A percentile compares a stretch with the other conserved stretches of the same genome.
Conservation (phyloP, 2,888 invertebrate genomes). For the Drosophila putrida region DNA sequence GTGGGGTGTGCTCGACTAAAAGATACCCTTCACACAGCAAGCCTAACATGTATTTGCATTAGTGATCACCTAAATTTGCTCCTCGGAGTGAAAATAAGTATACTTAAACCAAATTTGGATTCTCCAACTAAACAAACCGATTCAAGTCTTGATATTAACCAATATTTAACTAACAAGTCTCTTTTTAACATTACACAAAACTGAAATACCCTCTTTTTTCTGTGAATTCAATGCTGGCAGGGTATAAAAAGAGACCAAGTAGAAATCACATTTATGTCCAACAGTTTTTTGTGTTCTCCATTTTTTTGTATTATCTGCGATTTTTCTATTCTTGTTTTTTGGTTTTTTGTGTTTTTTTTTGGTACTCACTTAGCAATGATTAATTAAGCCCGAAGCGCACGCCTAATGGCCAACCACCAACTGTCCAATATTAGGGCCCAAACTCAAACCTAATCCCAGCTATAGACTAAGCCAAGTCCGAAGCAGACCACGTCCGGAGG, state of each 20-base stretch:
- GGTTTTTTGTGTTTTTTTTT: not conserved
- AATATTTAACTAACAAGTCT: no score
- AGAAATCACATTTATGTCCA: conserved; percentile 67
- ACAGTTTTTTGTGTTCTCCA: conserved; percentile 40
- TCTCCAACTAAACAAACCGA: no score
- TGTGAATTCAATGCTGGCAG: not conserved
- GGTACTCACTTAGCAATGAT: conserved; percentile 66
- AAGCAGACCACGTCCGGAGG: not conserved
- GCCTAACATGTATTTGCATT: no score
- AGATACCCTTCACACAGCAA: not conserved
- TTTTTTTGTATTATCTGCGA: conserved; percentile 4
- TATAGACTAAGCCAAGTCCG: conserved; percentile 9
- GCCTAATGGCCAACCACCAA: conserved; percentile 58
- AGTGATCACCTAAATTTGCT: no score
- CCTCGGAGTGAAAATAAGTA: no score
- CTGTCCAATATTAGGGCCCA: conserved; percentile 1
- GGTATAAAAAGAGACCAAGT: conserved; percentile 31
- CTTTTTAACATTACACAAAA: not conserved
- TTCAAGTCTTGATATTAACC: no score
- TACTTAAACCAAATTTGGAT: no score
- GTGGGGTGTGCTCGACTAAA: not conserved
- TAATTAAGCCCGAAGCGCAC: conserved; percentile 70
- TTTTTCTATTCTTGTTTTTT: no score
- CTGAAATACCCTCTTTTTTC: not conserved
- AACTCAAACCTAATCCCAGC: not conserved